phyloP scores from a whole-genome alignment of 1,140 invertebrate genomes.

The Hermatobates lingyangjiaoensis region DNA sequence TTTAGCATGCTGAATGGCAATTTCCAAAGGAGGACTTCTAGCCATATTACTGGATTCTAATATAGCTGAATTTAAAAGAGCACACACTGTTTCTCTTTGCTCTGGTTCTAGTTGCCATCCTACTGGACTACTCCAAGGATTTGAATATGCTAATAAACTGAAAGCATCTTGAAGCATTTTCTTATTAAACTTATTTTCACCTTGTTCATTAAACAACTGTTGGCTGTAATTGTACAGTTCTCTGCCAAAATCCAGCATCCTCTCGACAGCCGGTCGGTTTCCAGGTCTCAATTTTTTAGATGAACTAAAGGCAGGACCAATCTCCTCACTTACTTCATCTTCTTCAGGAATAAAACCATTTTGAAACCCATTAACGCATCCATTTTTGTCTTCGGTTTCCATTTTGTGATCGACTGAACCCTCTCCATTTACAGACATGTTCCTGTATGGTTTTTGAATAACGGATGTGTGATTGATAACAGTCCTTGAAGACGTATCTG shows the following conservation, averaged over 20 bases:
- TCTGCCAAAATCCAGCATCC: slow-evolving; percentile 83
- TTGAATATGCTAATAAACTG: slow-evolving; percentile 90
- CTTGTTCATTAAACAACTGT: slow-evolving; percentile 59
- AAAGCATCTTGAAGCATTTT: slow-evolving; percentile 95
- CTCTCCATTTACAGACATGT: slow-evolving; percentile 22
- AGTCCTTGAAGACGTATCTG: slow-evolving; percentile 21
- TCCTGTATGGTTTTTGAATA: slow-evolving; percentile 41
- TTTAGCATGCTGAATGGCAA: slow-evolving; percentile 71
- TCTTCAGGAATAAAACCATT: slow-evolving; percentile 39
- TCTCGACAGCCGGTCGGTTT: slow-evolving; percentile 61
- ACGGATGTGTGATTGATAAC: slow-evolving; percentile 38
- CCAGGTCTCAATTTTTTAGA: slow-evolving; percentile 50
- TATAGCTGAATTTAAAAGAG: slow-evolving; percentile 91
- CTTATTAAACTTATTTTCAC: slow-evolving; percentile 69
- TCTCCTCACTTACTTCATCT: slow-evolving; percentile 7
- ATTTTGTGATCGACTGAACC: slow-evolving; percentile 32
- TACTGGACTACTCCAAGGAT: slow-evolving; percentile 90
- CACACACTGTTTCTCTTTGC: slow-evolving; percentile 83
- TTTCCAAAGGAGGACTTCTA: slow-evolving; percentile 74
- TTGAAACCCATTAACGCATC: slow-evolving; percentile 35
- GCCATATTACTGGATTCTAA: slow-evolving; percentile 82
- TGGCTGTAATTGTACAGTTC: slow-evolving; percentile 83
- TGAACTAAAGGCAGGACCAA: slow-evolving; percentile 17
- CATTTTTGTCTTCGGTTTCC: slow-evolving; percentile 26
- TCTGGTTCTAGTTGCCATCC: slow-evolving; percentile 85